Evolutionary conservation across 92 coral and sea anemone genomes (phyloP).

Genomic region (Umimayanthus kanabou): DNA sequence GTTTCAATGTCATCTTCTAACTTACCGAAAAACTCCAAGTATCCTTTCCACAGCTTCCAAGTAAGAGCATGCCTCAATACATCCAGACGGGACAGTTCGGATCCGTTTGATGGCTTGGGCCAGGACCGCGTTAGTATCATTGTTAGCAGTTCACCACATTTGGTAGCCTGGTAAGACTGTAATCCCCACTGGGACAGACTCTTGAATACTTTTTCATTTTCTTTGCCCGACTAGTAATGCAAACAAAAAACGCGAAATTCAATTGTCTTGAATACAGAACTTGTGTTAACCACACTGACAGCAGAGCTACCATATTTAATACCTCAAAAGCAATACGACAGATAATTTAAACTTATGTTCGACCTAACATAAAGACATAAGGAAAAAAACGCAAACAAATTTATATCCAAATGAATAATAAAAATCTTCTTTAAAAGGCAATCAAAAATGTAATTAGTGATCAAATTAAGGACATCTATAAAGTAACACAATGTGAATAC

Average conservation of each 20-base stretch:
- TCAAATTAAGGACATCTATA: too few species aligned
- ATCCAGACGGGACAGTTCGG: conserved; percentile 19
- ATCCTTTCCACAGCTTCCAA: conserved; percentile 77
- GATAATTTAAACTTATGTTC: too few species aligned
- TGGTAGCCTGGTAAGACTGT: conserved; percentile 47
- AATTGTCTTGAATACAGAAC: neutral
- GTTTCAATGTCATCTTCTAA: neutral
- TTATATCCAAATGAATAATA: too few species aligned
- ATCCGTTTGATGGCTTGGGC: conserved; percentile 48
- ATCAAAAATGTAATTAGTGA: too few species aligned
- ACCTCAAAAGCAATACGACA: too few species aligned
- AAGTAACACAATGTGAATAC: too few species aligned
- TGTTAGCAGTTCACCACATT: conserved; percentile 67
- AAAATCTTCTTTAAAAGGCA: too few species aligned
- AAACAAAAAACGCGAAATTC: neutral
- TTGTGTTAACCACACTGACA: too few species aligned
- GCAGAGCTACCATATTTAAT: too few species aligned
- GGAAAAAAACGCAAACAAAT: too few species aligned
- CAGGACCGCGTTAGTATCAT: conserved; percentile 70
- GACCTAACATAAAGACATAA: too few species aligned
- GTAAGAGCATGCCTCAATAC: conserved; percentile 70
- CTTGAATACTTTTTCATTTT: conserved; percentile 49
- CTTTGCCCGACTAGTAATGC: conserved; percentile 27
- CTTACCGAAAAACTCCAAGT: conserved; percentile 66
- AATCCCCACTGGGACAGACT: conserved; percentile 51